Evolutionary conservation across 2,888 invertebrate species (phyloP).

Genomic region (Nomada flava): DNA sequence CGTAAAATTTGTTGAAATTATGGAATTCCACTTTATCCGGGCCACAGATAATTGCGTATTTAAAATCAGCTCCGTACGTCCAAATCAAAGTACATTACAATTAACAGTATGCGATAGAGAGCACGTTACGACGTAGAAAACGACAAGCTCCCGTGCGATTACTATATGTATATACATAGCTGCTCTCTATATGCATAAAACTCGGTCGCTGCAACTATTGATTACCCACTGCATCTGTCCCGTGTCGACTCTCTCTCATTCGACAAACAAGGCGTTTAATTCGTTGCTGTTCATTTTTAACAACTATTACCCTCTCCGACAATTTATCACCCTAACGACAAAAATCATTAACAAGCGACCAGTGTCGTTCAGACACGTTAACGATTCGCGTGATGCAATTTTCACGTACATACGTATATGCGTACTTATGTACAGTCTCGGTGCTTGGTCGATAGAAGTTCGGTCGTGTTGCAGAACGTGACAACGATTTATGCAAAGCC

Average conservation of each 20-base stretch:
- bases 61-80: neutral
- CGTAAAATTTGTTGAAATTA: no score
- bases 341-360: neutral
- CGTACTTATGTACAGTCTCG: neutral
- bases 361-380: no score
- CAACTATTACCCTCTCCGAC: neutral
- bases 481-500: neutral
- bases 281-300: no score
- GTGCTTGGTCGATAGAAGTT: neutral
- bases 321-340: no score
- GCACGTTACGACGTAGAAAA: neutral
- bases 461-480: neutral
- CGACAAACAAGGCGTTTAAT: neutral
- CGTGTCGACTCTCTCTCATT: slow-evolving; percentile 56
- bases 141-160: slow-evolving; percentile 20
- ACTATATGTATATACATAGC: neutral
- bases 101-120: slow-evolving; percentile 9
- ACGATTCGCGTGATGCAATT: no score
- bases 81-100: no score
- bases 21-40: neutral
- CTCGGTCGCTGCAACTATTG: slow-evolving; percentile 64
- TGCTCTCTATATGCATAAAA: slow-evolving; percentile 43
- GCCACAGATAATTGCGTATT: slow-evolving; percentile 8
- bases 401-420: neutral
- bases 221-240: slow-evolving; percentile 61